Conservation (phyloP, 2,797 vertebrate species). For the Coilia nasus region DNA sequence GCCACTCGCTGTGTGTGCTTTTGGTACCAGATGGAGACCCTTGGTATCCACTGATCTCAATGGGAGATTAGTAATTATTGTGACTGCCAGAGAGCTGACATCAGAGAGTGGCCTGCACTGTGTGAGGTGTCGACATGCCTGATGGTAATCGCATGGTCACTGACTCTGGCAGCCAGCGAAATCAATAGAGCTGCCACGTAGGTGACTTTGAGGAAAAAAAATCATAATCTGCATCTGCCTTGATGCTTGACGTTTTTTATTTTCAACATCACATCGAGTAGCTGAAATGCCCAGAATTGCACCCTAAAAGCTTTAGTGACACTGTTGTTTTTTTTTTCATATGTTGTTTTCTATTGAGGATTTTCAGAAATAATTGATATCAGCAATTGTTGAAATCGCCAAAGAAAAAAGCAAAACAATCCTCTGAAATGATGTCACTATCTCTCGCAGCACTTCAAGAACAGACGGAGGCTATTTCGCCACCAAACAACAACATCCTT, state of each 20-base stretch:
- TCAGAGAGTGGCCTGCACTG: conserved; percentile 34
- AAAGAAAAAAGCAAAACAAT: conserved; percentile 5
- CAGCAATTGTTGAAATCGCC: background rate
- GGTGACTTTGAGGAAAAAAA: conserved; percentile 45
- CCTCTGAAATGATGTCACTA: background rate
- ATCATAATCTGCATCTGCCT: conserved; percentile 47
- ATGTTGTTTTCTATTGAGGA: background rate
- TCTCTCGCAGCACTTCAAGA: background rate
- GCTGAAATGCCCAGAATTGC: conserved; percentile 14
- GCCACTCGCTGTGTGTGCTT: conserved; percentile 18
- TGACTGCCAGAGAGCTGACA: conserved; percentile 43
- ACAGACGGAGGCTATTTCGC: background rate
- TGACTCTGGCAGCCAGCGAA: conserved; percentile 48
- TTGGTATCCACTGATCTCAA: conserved; percentile 44
- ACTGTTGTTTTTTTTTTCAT: background rate
- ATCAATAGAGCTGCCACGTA: conserved; percentile 56
- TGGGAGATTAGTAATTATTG: conserved; percentile 46
- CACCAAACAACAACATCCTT: background rate
- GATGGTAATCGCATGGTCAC: conserved; percentile 56
- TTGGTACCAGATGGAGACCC: conserved; percentile 41
- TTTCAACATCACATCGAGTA: conserved; percentile 4
- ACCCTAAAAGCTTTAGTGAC: conserved; percentile 30
- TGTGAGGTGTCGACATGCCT: conserved; percentile 47
- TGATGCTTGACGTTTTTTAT: background rate
- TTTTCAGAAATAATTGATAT: conserved; percentile 18